Percentiles rank a stretch among this genome's conserved stretches.
Conservation (phyloP, 2,797 vertebrate genomes). For the Acanthis flammea region DNA sequence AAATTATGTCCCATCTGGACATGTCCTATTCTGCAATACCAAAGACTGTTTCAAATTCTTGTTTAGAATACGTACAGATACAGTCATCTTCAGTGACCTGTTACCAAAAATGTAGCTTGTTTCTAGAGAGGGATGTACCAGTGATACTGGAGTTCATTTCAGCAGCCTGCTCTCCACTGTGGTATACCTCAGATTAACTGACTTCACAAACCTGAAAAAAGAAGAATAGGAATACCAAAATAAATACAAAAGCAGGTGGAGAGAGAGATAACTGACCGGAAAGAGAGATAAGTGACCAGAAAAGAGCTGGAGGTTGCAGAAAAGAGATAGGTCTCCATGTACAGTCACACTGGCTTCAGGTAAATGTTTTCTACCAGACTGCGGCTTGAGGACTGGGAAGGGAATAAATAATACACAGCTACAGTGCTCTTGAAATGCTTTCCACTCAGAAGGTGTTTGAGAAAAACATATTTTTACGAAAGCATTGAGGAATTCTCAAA, state of each 20-base stretch:
- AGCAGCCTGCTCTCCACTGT: background rate
- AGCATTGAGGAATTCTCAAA: background rate
- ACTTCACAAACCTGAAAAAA: background rate
- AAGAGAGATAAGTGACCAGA: background rate
- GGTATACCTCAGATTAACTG: background rate
- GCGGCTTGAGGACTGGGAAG: background rate
- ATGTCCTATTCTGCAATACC: background rate
- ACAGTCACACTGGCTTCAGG: background rate
- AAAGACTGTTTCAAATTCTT: background rate
- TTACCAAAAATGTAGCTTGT: background rate
- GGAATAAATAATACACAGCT: background rate
- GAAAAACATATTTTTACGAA: background rate
- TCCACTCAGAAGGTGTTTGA: background rate
- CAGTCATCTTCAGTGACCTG: background rate
- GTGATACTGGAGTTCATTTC: background rate
- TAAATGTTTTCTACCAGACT: background rate
- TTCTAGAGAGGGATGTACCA: background rate
- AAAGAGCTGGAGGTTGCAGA: background rate
- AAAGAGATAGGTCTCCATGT: background rate
- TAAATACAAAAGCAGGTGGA: background rate
- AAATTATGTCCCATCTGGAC: background rate
- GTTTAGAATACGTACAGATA: background rate
- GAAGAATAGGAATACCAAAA: background rate
- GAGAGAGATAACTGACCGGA: background rate
- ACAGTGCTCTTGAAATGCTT: background rate